phyloP scores from a whole-genome alignment of 2,888 invertebrate species.

The Xanthorhoe designata region DNA sequence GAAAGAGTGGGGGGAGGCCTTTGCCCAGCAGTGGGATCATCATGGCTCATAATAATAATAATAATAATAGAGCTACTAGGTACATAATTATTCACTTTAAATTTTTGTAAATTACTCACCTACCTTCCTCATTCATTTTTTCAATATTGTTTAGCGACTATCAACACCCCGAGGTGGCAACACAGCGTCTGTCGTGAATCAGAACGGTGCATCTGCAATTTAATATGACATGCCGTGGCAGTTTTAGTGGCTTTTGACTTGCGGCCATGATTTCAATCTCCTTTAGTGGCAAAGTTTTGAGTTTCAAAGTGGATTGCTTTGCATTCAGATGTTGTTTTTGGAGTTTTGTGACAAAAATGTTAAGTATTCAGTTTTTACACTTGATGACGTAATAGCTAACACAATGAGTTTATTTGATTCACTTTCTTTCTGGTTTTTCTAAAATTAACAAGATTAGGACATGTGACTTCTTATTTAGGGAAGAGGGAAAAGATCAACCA shows the following conservation, averaged over 20 bases:
- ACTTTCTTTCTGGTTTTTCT: neutral
- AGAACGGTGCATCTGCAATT: slow-evolving; percentile 45
- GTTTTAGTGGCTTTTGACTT: slow-evolving; percentile 22
- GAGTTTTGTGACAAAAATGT: slow-evolving; percentile 3
- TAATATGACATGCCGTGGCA: slow-evolving; percentile 33
- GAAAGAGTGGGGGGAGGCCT: too few species aligned
- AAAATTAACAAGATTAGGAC: too few species aligned
- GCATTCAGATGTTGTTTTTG: slow-evolving; percentile 3
- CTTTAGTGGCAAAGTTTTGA: slow-evolving; percentile 21
- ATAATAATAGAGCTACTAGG: too few species aligned
- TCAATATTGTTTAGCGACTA: neutral
- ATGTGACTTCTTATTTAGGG: too few species aligned
- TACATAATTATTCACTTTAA: too few species aligned
- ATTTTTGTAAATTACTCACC: too few species aligned
- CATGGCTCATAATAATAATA: too few species aligned
- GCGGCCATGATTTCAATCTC: slow-evolving; percentile 21
- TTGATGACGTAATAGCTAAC: too few species aligned
- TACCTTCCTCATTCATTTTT: neutral
- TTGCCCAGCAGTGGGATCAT: too few species aligned
- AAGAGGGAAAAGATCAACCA: too few species aligned
- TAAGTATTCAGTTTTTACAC: neutral
- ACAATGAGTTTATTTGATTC: too few species aligned
- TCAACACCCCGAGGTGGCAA: slow-evolving; percentile 35
- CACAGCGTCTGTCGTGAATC: slow-evolving; percentile 41
- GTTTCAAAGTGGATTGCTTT: slow-evolving; percentile 31